Evolutionary conservation across 2,113 vertebrate species (phyloP).

Genomic region (Myocastor coypus): DNA sequence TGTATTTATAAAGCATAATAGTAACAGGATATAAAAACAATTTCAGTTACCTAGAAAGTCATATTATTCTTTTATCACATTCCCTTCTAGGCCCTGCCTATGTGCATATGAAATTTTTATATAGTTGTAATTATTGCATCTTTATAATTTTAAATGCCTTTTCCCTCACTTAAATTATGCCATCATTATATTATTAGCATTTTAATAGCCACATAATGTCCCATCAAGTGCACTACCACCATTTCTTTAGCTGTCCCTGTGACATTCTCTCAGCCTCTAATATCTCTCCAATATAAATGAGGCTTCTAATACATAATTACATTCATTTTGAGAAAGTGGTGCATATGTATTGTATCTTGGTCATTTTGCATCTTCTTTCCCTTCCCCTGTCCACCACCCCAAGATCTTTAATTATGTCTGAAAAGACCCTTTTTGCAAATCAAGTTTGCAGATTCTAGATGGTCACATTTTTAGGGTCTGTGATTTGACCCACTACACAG

Average conservation of each 20-base stretch:
- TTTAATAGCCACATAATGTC: slow-evolving; percentile 67
- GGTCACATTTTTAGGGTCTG: neutral
- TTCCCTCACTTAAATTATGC: slow-evolving; percentile 65
- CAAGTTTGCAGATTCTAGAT: neutral
- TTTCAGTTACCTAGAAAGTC: slow-evolving; percentile 18
- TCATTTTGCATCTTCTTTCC: neutral
- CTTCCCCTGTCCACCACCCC: neutral
- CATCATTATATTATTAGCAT: slow-evolving; percentile 59
- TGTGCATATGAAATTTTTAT: slow-evolving; percentile 58
- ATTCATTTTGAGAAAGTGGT: neutral
- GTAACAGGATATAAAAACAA: slow-evolving; percentile 26
- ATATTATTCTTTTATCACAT: slow-evolving; percentile 39
- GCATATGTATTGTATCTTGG: neutral
- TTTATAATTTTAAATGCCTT: slow-evolving; percentile 71
- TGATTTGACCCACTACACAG: neutral
- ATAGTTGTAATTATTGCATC: slow-evolving; percentile 66
- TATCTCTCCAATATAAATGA: slow-evolving; percentile 41
- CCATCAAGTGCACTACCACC: slow-evolving; percentile 12
- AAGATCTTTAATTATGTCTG: neutral
- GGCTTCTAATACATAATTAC: neutral
- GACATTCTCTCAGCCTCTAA: neutral
- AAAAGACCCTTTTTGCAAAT: neutral
- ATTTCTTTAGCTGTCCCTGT: slow-evolving; percentile 41
- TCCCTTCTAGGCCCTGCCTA: slow-evolving; percentile 37
- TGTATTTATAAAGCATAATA: slow-evolving; percentile 23